Evolutionary conservation across 2,113 vertebrate genomes (phyloP).

Genomic region (Lepidiolamprologus cunningtoni): DNA sequence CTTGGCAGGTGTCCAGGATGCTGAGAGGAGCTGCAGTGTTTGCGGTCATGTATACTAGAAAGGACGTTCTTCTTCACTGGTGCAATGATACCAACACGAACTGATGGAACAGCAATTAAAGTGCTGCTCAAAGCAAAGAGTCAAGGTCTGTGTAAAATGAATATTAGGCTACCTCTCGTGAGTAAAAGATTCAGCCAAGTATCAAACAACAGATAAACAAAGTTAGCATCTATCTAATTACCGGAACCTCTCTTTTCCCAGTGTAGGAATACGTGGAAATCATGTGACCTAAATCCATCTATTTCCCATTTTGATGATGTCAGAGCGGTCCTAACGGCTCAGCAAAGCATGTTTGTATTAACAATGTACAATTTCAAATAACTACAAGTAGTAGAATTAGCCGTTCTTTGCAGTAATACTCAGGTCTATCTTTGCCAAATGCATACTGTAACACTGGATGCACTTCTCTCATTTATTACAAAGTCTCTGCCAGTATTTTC

Average conservation of each 20-base stretch:
- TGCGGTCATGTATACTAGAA: slow-evolving; percentile 14
- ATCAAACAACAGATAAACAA: neutral
- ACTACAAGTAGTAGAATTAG: neutral
- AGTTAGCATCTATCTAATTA: neutral
- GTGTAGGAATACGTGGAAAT: neutral
- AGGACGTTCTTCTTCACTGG: slow-evolving; percentile 31
- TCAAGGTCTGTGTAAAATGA: neutral
- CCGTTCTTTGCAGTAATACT: neutral
- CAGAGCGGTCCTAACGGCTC: neutral
- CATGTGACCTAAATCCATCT: neutral
- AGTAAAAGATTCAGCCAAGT: neutral
- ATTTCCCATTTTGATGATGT: neutral
- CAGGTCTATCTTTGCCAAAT: neutral
- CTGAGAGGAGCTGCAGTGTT: slow-evolving; percentile 40
- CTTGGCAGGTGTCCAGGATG: slow-evolving; percentile 30
- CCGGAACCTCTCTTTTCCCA: neutral
- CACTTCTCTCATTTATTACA: neutral
- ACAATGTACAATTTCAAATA: neutral
- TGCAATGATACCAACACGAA: neutral
- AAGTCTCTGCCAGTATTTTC: neutral
- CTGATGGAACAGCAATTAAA: neutral
- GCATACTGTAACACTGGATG: neutral
- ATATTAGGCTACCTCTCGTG: neutral
- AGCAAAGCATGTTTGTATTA: neutral
- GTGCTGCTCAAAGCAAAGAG: neutral